A percentile compares a stretch with the other conserved stretches of the same genome.
These are phyloP conservation scores for Rhadinocentrus ornatus DNA, from an alignment of 2,797 vertebrate species.

Conservation along the genomic window DNA sequence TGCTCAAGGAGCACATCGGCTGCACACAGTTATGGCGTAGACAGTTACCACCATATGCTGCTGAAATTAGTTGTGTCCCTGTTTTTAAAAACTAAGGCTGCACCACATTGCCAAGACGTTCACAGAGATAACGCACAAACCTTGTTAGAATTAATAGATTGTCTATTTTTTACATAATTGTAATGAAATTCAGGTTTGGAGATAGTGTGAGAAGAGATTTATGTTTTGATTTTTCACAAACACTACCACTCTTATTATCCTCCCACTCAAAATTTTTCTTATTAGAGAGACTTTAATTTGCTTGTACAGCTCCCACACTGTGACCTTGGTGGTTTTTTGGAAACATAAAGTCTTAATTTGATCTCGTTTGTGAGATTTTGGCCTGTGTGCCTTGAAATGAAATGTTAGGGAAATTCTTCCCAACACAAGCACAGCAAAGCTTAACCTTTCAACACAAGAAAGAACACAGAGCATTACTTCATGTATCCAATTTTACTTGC, in stretches of 20 bases:
- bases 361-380: conserved; percentile 11
- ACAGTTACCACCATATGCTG: no score
- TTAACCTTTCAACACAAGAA: no score
- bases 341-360: conserved; percentile 6
- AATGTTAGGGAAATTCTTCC: no score
- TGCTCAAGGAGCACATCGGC: no score
- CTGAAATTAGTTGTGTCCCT: no score
- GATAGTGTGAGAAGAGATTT: background rate
- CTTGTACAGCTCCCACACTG: conserved; percentile 1
- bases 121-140: background rate
- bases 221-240: background rate
- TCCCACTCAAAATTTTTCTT: conserved; percentile 3
- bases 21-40: no score
- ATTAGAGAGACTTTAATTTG: background rate
- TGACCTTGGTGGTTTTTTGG: conserved; percentile 9
- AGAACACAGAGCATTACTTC: no score
- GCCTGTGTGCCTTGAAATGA: conserved; percentile 26
- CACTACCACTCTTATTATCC: background rate
- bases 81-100: no score
- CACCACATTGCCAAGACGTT: no score
- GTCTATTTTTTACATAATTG: background rate
- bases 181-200: background rate
- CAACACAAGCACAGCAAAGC: no score
- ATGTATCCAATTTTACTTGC: no score
- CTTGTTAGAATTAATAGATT: background rate